Base-by-base conservation (phyloP, 2,888 invertebrate species). In the Tineola bisselliella region DNA sequence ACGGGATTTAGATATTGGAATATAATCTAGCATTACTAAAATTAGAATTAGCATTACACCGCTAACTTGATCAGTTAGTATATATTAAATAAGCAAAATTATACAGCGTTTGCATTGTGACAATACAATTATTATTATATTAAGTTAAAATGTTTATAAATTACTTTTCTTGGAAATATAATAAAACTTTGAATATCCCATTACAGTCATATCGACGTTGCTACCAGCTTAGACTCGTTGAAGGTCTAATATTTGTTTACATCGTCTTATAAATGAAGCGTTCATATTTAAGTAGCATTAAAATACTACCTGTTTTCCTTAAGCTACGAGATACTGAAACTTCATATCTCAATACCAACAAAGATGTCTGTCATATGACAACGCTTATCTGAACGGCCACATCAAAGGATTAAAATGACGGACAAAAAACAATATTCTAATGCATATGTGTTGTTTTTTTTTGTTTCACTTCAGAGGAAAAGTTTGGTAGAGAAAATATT, bases 311-410 rank as follows among this genome's bases (percentile, higher is more conserved):
- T 58, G 58, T 58, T 58, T 58, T 58, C 33, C 58, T 58, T 33
- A 58, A 58, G 3, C 15, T 13, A 58, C 33, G 13, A 58, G 58
- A 58, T 33, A 33, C 10, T 8, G 25, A 48, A 10, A 18, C 58
- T 31, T 12, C 33, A 33, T 58, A 58, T 58, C 58, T 58, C 58
- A 58, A 58, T 58, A 58, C 33, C 15, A 58, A 58, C 58, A 58
- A 33, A 58, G 33, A 33, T 33, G 31, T 31, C 58, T 31, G 33
- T 58, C 56, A 58, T 19, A 58, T 58, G 58, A 58, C 19, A 58
- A 15, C 33, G 19, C 58, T 58, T 58, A 58, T 58, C 58, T 58
- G 12, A 33, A 58, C 58, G 58, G 58, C 15, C 11, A 58, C 58
- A 25, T 58, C 58, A 58, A 33, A 33, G 56, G 19, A 56, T 56